Evolutionary conservation across 2,113 vertebrate genomes (phyloP), one percentile per base, ranked within the genome.

Genomic region (Psilopogon haemacephalus): DNA sequence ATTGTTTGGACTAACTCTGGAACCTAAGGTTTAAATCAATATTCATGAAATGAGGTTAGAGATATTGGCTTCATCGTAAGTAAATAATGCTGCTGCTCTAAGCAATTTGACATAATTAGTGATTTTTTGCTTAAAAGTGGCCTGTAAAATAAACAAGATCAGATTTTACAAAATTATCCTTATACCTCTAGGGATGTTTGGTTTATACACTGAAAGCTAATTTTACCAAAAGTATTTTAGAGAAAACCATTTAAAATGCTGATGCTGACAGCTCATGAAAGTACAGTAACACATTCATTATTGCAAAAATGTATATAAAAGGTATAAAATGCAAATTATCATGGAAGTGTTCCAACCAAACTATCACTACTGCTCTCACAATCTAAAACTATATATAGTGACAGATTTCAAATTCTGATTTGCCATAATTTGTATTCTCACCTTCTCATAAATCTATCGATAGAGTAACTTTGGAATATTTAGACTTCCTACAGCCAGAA

Each of bases 21-120:
- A 95, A 95, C 84, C 90, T 87, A 95, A 93, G 86, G 95, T 95
- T 96, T 97, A 97, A 96, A 97, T 97, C 94, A 96, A 97, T 96
- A 97, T 96, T 94, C 91, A 92, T 95, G 94, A 96, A 97, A 97
- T 71, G 93, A 96, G 91, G 90, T 95, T 95, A 95, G 92, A 94
- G 95, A 95, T 94, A 96, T 89, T 95, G 94, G 77, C 90, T 97
- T 94, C 88, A 89, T 94, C 93, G 56, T 96, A 95, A 93, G 94
- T 90, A 97, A 97, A 97, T 94, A 97, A 96, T 90, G 86, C 95
- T 94, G 80, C 95, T 93, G 94, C 94, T 97, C 74, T 85, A 93
- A 95, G 93, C 93, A 93, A 94, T 92, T 95, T 91, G 90, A 88
- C 81, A 93, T 93, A 97, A 97, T 97, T 95, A 96, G 90, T 90